Evolutionary conservation across 2,797 vertebrate genomes (phyloP).

Genomic region (Phaenicophaeus curvirostris): DNA sequence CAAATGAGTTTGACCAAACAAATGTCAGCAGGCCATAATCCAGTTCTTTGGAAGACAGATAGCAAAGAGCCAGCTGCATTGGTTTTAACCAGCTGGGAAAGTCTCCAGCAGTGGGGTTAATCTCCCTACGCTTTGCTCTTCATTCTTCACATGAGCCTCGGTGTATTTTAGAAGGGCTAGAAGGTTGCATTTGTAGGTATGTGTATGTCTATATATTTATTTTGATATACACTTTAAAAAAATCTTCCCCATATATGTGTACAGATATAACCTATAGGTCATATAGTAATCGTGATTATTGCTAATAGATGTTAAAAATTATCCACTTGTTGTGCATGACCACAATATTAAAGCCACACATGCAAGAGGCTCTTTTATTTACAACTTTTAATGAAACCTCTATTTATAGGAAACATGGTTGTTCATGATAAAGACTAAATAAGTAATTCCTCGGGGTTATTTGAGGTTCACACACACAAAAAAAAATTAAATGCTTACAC

Average conservation of each 20-base stretch:
- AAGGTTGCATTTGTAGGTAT: neutral
- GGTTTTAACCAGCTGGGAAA: neutral
- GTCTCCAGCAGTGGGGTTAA: neutral
- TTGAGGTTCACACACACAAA: neutral
- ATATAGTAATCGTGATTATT: neutral
- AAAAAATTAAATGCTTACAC: neutral
- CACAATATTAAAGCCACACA: neutral
- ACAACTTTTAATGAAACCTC: neutral
- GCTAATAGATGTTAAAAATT: neutral
- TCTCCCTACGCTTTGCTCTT: neutral
- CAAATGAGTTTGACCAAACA: neutral
- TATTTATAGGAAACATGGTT: slow-evolving; percentile 30
- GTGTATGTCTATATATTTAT: neutral
- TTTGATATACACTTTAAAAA: neutral
- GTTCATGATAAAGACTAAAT: neutral
- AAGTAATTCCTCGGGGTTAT: neutral
- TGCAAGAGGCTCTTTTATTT: neutral
- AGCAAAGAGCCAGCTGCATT: neutral
- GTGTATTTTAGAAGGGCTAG: neutral
- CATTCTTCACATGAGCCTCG: neutral
- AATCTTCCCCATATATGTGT: neutral
- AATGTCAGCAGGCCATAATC: neutral
- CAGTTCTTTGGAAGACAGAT: neutral
- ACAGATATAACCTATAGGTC: neutral
- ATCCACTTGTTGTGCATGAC: neutral